phyloP scores from a whole-genome alignment of 2,113 vertebrate species.

The Tragelaphus strepsiceros region DNA sequence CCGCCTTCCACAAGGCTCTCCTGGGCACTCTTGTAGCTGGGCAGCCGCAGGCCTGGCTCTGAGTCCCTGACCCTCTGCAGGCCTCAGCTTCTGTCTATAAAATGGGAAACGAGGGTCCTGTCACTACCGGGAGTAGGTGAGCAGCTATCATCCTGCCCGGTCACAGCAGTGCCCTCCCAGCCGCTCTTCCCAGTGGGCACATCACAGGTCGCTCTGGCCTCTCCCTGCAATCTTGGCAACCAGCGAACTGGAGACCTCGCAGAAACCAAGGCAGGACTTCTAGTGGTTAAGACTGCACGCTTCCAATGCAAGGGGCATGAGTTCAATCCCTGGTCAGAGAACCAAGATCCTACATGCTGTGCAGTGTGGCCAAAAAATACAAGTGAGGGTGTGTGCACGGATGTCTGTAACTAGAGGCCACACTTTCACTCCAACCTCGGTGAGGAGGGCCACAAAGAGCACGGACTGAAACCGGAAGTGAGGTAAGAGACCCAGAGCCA shows the following conservation, averaged over 20 bases:
- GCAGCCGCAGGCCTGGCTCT: neutral
- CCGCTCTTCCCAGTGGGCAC: neutral
- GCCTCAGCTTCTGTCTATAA: neutral
- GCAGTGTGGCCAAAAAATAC: neutral
- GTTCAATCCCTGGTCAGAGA: neutral
- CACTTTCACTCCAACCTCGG: no score
- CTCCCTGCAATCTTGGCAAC: neutral
- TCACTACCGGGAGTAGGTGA: neutral
- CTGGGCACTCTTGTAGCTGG: neutral
- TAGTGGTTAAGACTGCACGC: neutral
- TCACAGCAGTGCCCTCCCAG: neutral
- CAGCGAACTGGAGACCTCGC: neutral
- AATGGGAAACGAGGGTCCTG: neutral
- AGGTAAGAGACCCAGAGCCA: neutral
- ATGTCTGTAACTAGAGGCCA: neutral
- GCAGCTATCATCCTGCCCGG: rapidly evolving
- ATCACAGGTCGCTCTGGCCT: neutral
- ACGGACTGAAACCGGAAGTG: neutral
- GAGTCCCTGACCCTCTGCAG: neutral
- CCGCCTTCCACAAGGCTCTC: neutral
- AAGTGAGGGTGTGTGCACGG: neutral
- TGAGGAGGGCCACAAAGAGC: neutral
- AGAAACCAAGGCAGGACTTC: neutral
- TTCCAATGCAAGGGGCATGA: neutral
- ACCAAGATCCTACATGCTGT: neutral